These are phyloP conservation scores for Drosophila prostipennis DNA, from an alignment of 2,888 invertebrate genomes.

Conservation along the genomic window DNA sequence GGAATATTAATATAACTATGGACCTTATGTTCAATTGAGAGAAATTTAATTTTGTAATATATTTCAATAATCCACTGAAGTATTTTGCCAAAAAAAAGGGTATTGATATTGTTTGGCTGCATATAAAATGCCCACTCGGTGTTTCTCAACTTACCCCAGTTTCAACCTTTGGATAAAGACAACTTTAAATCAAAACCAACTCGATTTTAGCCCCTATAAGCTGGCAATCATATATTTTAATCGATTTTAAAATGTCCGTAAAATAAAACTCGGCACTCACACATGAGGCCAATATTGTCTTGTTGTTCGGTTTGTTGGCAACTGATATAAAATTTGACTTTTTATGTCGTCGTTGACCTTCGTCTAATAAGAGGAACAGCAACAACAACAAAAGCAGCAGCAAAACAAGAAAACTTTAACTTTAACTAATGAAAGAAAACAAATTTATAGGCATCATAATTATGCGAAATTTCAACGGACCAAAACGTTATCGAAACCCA, in stretches of 20 bases:
- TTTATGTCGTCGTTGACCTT: conserved; percentile 80
- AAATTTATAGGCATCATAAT: conserved; percentile 81
- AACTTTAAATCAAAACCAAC: conserved; percentile 47
- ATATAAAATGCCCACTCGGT: conserved; percentile 4
- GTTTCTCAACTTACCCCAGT: conserved; percentile 4
- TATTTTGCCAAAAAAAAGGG: not conserved
- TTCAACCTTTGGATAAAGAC: conserved; percentile 6
- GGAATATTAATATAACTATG: too few species aligned
- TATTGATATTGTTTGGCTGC: not conserved
- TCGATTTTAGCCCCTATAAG: conserved; percentile 36
- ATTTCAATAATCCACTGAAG: not conserved
- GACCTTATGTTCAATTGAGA: too few species aligned
- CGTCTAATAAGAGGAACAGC: conserved; percentile 70
- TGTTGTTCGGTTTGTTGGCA: conserved; percentile 47
- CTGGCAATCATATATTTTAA: conserved; percentile 57
- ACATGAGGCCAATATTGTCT: conserved; percentile 9
- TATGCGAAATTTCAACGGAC: conserved; percentile 73
- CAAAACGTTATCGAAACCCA: conserved; percentile 61
- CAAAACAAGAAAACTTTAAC: conserved; percentile 57
- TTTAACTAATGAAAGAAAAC: conserved; percentile 78
- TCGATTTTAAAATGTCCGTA: conserved; percentile 74
- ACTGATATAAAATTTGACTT: conserved; percentile 68
- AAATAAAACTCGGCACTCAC: conserved; percentile 22
- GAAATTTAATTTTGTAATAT: not conserved
- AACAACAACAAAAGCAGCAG: conserved; percentile 40